Conservation (phyloP, 1,140 invertebrate species). For the Teleopsis dalmanni region DNA sequence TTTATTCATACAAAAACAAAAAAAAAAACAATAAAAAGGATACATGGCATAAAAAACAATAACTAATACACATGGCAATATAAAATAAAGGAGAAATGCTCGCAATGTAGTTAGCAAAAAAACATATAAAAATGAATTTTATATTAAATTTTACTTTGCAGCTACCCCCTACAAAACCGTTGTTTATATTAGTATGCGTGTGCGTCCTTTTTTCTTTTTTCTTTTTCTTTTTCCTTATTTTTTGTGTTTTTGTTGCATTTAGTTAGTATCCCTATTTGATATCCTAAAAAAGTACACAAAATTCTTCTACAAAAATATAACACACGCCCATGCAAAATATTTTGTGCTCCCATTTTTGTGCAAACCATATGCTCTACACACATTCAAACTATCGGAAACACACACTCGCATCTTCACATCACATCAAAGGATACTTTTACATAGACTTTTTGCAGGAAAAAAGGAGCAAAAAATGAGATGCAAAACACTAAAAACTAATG, state of each 20-base stretch:
- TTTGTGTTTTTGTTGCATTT: not conserved
- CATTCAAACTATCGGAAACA: not conserved
- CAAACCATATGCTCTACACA: not conserved
- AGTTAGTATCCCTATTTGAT: constrained; percentile 38
- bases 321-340: not conserved
- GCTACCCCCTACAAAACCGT: too few relatives aligned
- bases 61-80: too few relatives aligned
- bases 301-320: constrained; percentile 17
- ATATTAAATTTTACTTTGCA: too few relatives aligned
- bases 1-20: not conserved
- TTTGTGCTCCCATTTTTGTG: not conserved
- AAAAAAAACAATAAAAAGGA: not conserved
- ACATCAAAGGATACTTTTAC: not conserved
- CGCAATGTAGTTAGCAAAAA: too few relatives aligned
- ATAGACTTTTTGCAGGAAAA: constrained; percentile 18
- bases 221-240: not conserved
- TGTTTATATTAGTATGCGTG: too few relatives aligned
- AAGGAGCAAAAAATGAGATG: constrained; percentile 41
- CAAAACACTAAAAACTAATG: constrained; percentile 37
- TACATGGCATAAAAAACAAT: too few relatives aligned
- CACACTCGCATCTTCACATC: not conserved
- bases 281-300: constrained; percentile 43
- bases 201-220: too few relatives aligned
- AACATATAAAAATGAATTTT: too few relatives aligned
- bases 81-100: too few relatives aligned